Percentiles rank a stretch among this genome's conserved stretches.
These are phyloP conservation scores for Melipona bicolor DNA, from an alignment of 2,888 invertebrate genomes.

Conservation along the genomic window DNA sequence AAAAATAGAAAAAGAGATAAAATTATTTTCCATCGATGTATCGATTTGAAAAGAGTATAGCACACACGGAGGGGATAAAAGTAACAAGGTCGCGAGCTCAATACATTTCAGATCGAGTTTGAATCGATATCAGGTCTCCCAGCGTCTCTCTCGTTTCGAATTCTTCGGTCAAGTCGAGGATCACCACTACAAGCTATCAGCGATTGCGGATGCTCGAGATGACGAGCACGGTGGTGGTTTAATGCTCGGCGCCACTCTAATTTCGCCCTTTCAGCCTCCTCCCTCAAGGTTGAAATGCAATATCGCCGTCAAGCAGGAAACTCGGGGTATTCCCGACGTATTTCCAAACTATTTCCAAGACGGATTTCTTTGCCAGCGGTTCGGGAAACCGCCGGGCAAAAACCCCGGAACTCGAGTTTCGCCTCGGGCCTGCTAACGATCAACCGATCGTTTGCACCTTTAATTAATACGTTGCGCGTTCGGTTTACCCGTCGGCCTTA, in stretches of 20 bases:
- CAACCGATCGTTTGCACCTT: conserved; percentile 25
- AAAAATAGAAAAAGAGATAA: too few relatives aligned
- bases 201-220: conserved; percentile 62
- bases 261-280: conserved; percentile 62
- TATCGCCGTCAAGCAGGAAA: conserved; percentile 66
- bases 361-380: conserved; percentile 43
- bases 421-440: conserved; percentile 35
- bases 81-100: not conserved
- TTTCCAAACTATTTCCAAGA: conserved; percentile 74
- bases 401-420: conserved; percentile 37
- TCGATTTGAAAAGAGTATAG: too few relatives aligned
- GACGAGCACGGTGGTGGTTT: conserved; percentile 49
- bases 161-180: conserved; percentile 24
- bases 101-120: not conserved
- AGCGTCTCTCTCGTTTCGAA: conserved; percentile 16
- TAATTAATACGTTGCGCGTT: conserved; percentile 43
- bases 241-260: conserved; percentile 66
- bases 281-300: conserved; percentile 68
- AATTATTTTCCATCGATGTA: not conserved
- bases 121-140: conserved; percentile 15
- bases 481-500: conserved; percentile 9
- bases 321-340: conserved; percentile 71
- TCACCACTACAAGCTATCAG: conserved; percentile 54
- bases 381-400: not conserved
- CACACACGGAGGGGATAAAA: not conserved